Evolutionary conservation across 2,888 invertebrate genomes (phyloP), one percentile per base, ranked within the genome.

Genomic region (Troides oblongomaculatus): DNA sequence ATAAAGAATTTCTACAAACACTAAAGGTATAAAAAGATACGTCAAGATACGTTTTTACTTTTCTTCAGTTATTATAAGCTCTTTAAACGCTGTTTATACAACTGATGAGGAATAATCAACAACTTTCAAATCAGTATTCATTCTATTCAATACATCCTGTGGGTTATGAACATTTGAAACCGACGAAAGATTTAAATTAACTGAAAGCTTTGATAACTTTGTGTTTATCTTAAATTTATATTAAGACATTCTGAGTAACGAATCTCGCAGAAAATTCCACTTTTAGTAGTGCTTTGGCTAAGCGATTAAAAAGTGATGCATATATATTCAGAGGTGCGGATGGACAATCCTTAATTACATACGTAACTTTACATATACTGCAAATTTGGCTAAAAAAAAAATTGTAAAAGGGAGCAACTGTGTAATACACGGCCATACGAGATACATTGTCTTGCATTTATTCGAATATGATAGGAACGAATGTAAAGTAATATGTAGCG

Each of bases 401-500:
- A 14, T 2, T 56, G 8, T 73, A 71, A 70, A 71, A 61, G 62
- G 64, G 21, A 12, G 14, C 60, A 70, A 73, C 75, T 75, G 81
- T 81, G 80, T 82, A 75, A 79, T 63, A 72, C 71, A 74, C 74
- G 75, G 76, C 77, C 72, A 64, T 62, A 70, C 72, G 72, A 73
- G 74, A 78, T 71, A 73, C 76, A 79, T 78, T 78, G 79, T 78
- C 76, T 79, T 76, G 76, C 79, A 80, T 79, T 80, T 78, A 76
- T 70, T 70, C 61, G 64, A 67, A 67, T 80, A 78, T 77, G 77
- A 83, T 80, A 79, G 79, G 80, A 80, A 81, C 79, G 76, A 79
- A 84, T 81, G 81, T 81, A 81, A 80, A 81, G 76, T 76, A 78
- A 81, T 81, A 81, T 79, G 77, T 74, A 73, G 78, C 77, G 74